Evolutionary conservation across 2,797 vertebrate species (phyloP).

Genomic region (Lacerta bilineata): DNA sequence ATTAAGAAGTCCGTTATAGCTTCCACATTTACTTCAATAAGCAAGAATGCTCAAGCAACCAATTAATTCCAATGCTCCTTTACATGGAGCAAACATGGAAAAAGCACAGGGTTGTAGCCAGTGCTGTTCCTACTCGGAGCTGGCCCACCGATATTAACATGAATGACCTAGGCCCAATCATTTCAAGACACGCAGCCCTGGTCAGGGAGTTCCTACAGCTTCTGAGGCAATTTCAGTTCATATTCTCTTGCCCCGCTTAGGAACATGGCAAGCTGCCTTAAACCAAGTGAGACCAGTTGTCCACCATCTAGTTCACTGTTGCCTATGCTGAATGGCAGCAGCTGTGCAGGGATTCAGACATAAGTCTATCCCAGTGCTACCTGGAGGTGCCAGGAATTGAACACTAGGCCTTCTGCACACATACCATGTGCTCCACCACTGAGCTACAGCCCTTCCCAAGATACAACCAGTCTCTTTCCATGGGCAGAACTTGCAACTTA

Average conservation of each 20-base stretch:
- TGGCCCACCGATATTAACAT: too few species aligned
- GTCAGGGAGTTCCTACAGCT: neutral
- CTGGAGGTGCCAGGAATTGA: neutral
- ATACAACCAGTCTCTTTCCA: neutral
- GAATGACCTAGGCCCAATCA: too few species aligned
- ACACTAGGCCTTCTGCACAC: neutral
- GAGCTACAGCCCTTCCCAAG: too few species aligned
- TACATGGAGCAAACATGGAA: neutral
- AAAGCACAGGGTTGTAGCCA: neutral
- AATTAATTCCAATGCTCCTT: neutral
- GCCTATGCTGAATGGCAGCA: neutral
- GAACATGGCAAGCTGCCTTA: neutral
- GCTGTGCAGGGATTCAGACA: neutral
- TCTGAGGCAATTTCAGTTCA: neutral
- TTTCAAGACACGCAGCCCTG: neutral
- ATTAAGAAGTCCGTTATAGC: conserved; percentile 32
- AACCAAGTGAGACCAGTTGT: neutral
- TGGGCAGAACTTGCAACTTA: neutral
- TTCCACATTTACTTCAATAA: neutral
- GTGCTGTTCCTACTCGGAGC: too few species aligned
- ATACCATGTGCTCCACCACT: neutral
- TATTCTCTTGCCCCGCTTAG: neutral
- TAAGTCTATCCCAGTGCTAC: neutral
- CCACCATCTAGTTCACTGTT: neutral
- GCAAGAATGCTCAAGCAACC: neutral